phyloP scores from a whole-genome alignment of 2,888 invertebrate genomes.

The Nomada fucata region DNA sequence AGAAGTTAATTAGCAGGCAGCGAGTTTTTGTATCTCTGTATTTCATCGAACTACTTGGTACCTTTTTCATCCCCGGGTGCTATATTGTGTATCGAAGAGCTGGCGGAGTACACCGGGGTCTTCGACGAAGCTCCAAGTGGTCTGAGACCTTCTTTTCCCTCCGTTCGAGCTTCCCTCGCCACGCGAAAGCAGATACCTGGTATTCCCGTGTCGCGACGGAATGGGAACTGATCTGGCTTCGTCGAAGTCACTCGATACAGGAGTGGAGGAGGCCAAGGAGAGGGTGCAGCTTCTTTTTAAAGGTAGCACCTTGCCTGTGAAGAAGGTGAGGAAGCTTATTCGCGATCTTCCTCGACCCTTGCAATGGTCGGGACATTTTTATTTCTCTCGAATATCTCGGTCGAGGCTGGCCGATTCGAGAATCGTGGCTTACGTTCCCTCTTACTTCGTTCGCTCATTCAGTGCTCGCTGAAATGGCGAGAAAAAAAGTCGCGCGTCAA shows the following conservation, averaged over 20 bases:
- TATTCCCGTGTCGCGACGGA: conserved; percentile 35
- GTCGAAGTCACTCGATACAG: conserved; percentile 63
- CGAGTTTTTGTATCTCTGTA: neutral
- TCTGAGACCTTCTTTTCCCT: conserved; percentile 34
- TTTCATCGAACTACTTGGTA: conserved; percentile 10
- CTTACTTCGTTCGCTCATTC: neutral
- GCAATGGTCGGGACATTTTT: conserved; percentile 39
- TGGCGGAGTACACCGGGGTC: neutral
- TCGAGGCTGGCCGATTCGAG: neutral
- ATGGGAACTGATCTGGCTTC: conserved; percentile 70
- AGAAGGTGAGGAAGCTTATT: conserved; percentile 1
- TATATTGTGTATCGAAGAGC: neutral
- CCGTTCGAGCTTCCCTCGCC: conserved; percentile 30
- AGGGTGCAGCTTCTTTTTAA: conserved; percentile 32
- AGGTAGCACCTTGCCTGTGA: conserved; percentile 59
- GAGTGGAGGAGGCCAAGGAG: neutral
- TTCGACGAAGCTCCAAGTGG: neutral
- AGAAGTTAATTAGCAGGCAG: conserved; percentile 24
- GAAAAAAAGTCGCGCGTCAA: neutral
- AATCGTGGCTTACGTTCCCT: neutral
- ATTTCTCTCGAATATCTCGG: conserved; percentile 22
- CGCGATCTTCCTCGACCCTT: conserved; percentile 43
- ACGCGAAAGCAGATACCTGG: conserved; percentile 47
- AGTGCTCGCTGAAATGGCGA: too few relatives aligned
- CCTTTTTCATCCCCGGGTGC: conserved; percentile 3